These are phyloP conservation scores for Lophochroa leadbeateri DNA, from an alignment of 2,113 vertebrate species.

Conservation along the genomic window DNA sequence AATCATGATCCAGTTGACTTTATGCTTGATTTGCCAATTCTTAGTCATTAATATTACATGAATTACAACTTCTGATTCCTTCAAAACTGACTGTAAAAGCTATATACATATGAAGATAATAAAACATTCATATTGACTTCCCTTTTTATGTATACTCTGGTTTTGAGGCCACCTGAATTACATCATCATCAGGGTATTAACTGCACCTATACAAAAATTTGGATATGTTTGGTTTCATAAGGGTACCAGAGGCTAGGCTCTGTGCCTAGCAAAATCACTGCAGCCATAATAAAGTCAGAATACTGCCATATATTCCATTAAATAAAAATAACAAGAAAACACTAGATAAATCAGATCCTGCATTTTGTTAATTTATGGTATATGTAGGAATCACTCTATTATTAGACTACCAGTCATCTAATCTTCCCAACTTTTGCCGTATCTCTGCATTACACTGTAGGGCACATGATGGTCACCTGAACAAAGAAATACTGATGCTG, in stretches of 20 bases:
- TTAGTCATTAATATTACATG: slow-evolving; percentile 52
- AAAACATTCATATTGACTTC: neutral
- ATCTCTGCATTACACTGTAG: neutral
- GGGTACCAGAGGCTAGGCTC: neutral
- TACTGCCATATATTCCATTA: neutral
- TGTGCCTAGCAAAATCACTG: neutral
- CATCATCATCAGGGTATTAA: neutral
- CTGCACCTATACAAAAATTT: neutral
- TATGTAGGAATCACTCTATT: neutral
- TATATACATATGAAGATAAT: neutral
- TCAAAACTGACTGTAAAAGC: neutral
- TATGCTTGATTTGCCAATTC: slow-evolving; percentile 57
- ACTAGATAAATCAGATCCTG: neutral
- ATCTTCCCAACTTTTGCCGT: neutral
- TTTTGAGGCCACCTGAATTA: neutral
- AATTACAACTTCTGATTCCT: slow-evolving; percentile 10
- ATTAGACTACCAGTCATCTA: neutral
- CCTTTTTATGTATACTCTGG: neutral
- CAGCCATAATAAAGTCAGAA: neutral
- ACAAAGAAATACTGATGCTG: neutral
- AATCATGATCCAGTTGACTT: slow-evolving; percentile 46
- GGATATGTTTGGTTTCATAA: neutral
- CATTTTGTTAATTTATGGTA: neutral
- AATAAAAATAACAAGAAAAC: neutral
- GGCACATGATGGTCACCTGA: neutral